Evolutionary conservation across 2,797 vertebrate genomes (phyloP), one percentile per base, ranked within the genome.

Genomic region (Lacerta agilis): DNA sequence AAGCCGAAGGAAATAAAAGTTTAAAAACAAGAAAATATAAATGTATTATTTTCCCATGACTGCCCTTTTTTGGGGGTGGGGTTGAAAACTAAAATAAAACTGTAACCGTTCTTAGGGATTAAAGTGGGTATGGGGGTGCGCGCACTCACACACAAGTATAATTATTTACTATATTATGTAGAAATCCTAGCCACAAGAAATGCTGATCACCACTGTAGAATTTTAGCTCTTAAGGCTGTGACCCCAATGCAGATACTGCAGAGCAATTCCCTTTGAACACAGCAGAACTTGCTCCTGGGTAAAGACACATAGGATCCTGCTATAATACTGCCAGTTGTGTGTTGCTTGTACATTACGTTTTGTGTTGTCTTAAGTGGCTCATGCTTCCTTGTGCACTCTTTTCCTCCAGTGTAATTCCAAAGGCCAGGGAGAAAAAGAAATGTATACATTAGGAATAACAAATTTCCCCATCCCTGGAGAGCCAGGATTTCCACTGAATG

Each of bases 391-490:
- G 88, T 89, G 61, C 61, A 73, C 87, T 77, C 5, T 93, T 92
- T 49, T 11, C 92, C 95, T 96, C 86, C 94, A 99, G 99, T 99
- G 98, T 93, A 99, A 98, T 95, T 99, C 98, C 93, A 98, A 97
- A 96, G 96, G 97, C 89, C 98, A 99, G 94, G 98, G 98, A 67
- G 99, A 99, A 94, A 99, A 99, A 90, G 98, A 99, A 93, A 99
- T 99, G 98, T 99, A 99, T 95, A 99, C 98, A 0, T 95, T 99
- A 72, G 99, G 98, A 85, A 99, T 99, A 94, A 99, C 98, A 13
- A 98, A 98, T 95, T 99, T 99, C 73, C 99, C 99, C 23, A 99
- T 99, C 91, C 99, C 98, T 0, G 98, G 99, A 95, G 99, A 99
- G 89, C 98, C 98, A 2, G 98, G 99, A 58, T 99, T 99, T 86